These are phyloP conservation scores for Acanthosepion pharaonis DNA, from an alignment of 2,888 invertebrate genomes.

Conservation along the genomic window DNA sequence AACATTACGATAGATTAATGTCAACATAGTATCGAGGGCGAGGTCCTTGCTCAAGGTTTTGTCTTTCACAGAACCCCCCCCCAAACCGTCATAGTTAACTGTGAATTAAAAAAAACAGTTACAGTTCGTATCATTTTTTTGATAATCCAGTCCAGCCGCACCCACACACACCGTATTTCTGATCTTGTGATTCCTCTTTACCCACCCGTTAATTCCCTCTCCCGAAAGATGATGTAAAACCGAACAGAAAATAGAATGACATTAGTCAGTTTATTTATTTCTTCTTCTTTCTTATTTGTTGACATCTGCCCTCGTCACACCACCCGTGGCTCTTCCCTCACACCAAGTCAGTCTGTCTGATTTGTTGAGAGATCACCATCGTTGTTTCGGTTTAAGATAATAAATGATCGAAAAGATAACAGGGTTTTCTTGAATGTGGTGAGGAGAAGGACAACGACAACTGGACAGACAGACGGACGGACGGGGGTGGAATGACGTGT, in stretches of 20 bases:
- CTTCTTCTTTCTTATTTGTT: background rate
- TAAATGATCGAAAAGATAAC: background rate
- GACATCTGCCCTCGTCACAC: background rate
- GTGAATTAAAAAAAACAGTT: background rate
- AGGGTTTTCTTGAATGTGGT: background rate
- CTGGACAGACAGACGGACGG: background rate
- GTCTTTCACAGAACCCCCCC: background rate
- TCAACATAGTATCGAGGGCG: background rate
- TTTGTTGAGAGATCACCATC: background rate
- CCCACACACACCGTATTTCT: background rate
- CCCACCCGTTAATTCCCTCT: background rate
- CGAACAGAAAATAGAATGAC: background rate
- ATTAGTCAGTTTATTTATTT: background rate
- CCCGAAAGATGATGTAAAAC: background rate
- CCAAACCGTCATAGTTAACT: too few species aligned
- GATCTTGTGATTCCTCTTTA: background rate
- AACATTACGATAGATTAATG: background rate
- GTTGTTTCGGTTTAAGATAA: background rate
- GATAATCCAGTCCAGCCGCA: background rate
- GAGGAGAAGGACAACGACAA: background rate
- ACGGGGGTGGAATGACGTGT: constrained; percentile 48
- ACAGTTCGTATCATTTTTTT: background rate
- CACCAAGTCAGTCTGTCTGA: background rate
- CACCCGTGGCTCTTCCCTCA: background rate
- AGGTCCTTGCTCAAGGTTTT: background rate